Evolutionary conservation across 2,888 invertebrate species (phyloP).

Genomic region (Glaucopsyche alexis): DNA sequence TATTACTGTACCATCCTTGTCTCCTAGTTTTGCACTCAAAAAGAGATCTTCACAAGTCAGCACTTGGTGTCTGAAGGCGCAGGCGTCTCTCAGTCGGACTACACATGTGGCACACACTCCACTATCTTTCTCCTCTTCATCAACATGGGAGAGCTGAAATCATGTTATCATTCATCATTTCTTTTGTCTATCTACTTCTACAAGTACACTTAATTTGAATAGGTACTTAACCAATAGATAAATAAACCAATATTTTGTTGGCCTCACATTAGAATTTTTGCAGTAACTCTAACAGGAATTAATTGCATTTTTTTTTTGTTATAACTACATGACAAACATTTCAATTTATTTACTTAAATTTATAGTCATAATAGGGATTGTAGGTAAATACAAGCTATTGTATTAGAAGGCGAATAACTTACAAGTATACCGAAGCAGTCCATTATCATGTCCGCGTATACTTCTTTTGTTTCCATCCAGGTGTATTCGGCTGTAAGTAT

Average conservation of each 20-base stretch:
- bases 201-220: too few relatives aligned
- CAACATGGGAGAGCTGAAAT: constrained; percentile 65
- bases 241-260: too few relatives aligned
- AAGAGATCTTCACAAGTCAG: constrained; percentile 68
- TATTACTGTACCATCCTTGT: constrained; percentile 46
- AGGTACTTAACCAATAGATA: too few relatives aligned
- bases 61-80: constrained; percentile 64
- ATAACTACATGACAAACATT: too few relatives aligned
- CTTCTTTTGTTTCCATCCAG: constrained; percentile 70
- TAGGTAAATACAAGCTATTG: neutral
- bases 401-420: constrained; percentile 42
- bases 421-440: constrained; percentile 72
- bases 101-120: constrained; percentile 72
- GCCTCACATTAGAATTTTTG: too few relatives aligned
- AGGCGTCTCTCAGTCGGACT: constrained; percentile 64
- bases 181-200: too few relatives aligned
- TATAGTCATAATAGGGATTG: neutral
- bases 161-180: neutral
- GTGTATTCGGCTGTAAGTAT: constrained; percentile 66
- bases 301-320: too few relatives aligned
- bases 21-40: constrained; percentile 60
- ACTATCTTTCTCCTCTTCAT: constrained; percentile 59
- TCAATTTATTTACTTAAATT: neutral
- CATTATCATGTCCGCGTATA: constrained; percentile 73
- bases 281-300: too few relatives aligned